These are phyloP conservation scores for Chesias legatella DNA, from an alignment of 2,888 invertebrate species.

Conservation along the genomic window DNA sequence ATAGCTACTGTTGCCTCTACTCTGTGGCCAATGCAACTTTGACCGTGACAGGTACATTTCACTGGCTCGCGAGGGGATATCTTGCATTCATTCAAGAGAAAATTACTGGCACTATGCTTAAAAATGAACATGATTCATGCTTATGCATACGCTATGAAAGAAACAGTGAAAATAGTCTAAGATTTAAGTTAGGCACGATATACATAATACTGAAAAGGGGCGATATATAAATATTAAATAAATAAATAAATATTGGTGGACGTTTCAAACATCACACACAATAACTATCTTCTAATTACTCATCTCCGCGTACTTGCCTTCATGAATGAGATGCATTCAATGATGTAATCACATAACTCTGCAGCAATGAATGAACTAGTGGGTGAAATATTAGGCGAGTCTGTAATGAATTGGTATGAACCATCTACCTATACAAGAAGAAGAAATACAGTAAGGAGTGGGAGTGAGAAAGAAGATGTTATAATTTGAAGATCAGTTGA, in stretches of 20 bases:
- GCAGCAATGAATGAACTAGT: constrained; percentile 3
- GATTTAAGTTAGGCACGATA: too few species aligned
- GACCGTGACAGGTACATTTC: constrained; percentile 18
- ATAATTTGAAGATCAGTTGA: too few species aligned
- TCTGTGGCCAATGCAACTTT: constrained; percentile 20
- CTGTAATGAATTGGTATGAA: too few species aligned
- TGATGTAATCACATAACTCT: constrained; percentile 26
- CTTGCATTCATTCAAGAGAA: constrained; percentile 16
- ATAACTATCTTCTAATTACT: constrained; percentile 5
- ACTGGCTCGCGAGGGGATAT: constrained; percentile 14
- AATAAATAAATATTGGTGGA: too few species aligned
- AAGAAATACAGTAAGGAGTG: too few species aligned
- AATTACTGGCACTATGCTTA: constrained; percentile 11
- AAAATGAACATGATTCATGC: too few species aligned
- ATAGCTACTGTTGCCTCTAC: neutral
- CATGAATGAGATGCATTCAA: constrained; percentile 33
- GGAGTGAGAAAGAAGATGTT: too few species aligned
- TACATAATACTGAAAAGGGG: too few species aligned
- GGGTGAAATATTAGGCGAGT: neutral
- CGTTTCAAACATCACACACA: too few species aligned
- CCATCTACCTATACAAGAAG: too few species aligned
- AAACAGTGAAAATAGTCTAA: too few species aligned
- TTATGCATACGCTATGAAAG: too few species aligned
- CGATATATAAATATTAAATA: neutral
- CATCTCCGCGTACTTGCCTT: constrained; percentile 29